These are phyloP conservation scores for Hiodon tergisus DNA, from an alignment of 2,113 vertebrate genomes.

Conservation along the genomic window DNA sequence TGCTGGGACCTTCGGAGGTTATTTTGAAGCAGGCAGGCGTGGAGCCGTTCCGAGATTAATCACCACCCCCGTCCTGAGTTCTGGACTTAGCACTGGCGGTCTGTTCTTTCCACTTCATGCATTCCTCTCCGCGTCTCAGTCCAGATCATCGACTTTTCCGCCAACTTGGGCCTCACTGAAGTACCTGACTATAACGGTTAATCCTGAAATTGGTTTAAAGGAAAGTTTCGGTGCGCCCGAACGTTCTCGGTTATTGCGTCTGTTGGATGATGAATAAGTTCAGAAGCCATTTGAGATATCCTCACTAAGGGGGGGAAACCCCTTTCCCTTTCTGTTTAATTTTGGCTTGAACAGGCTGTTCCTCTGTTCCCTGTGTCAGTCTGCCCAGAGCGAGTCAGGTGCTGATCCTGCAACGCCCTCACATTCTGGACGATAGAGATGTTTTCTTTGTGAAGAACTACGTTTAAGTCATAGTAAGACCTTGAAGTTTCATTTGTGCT, in stretches of 20 bases:
- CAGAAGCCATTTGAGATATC: not conserved
- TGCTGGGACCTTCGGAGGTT: not conserved
- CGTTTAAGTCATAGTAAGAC: too few relatives aligned
- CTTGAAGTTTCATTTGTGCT: too few relatives aligned
- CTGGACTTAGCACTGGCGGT: not conserved
- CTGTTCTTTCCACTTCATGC: conserved; percentile 1
- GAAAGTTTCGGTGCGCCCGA: not conserved
- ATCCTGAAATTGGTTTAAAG: too few relatives aligned
- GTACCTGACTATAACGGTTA: not conserved
- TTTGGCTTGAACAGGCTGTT: not conserved
- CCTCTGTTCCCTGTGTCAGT: not conserved
- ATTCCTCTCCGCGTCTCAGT: not conserved
- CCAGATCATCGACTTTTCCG: not conserved
- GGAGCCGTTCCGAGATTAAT: conserved; percentile 10
- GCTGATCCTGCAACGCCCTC: not conserved
- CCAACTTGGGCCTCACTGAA: too few relatives aligned
- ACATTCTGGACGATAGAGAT: not conserved
- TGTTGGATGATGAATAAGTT: not conserved
- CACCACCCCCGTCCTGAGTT: not conserved
- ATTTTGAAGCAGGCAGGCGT: not conserved
- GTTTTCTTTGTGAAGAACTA: too few relatives aligned
- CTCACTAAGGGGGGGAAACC: not conserved
- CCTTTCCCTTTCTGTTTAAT: not conserved
- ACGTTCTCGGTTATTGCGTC: not conserved
- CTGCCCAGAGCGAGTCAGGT: not conserved